These are phyloP conservation scores for Triplophysa rosa DNA, from an alignment of 2,113 vertebrate genomes.

Conservation along the genomic window DNA sequence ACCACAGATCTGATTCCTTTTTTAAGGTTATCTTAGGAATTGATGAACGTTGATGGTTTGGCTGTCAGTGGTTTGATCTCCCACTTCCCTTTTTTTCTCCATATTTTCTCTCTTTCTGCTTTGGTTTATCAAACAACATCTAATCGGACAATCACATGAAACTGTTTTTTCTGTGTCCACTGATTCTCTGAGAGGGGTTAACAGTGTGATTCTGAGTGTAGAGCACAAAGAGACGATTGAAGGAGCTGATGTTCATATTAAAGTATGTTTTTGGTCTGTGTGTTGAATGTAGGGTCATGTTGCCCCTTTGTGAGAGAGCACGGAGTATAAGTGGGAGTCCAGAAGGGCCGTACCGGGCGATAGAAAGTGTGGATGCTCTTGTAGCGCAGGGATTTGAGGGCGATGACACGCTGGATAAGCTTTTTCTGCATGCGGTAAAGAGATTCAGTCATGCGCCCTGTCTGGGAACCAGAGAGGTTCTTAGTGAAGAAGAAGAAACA, in stretches of 20 bases:
- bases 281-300: constrained; percentile 29
- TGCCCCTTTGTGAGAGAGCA: constrained; percentile 45
- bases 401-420: constrained; percentile 90
- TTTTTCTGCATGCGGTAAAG: constrained; percentile 84
- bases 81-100: background rate
- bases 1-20: too few species aligned
- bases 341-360: constrained; percentile 89
- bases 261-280: constrained; percentile 17
- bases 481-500: constrained; percentile 91
- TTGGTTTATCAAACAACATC: background rate
- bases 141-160: background rate
- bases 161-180: background rate
- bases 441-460: constrained; percentile 82
- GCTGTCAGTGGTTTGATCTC: too few species aligned
- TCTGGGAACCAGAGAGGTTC: constrained; percentile 87
- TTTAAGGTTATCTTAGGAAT: background rate
- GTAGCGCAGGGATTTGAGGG: constrained; percentile 86
- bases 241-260: background rate
- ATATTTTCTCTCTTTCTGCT: background rate
- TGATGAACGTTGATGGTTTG: too few species aligned
- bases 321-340: constrained; percentile 64
- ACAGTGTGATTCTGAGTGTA: background rate
- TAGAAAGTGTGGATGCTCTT: constrained; percentile 83
- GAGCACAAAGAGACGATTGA: constrained; percentile 5
- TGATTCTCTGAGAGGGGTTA: background rate